These are phyloP conservation scores for Kryptopterus vitreolus DNA, from an alignment of 2,797 vertebrate species.

Conservation along the genomic window DNA sequence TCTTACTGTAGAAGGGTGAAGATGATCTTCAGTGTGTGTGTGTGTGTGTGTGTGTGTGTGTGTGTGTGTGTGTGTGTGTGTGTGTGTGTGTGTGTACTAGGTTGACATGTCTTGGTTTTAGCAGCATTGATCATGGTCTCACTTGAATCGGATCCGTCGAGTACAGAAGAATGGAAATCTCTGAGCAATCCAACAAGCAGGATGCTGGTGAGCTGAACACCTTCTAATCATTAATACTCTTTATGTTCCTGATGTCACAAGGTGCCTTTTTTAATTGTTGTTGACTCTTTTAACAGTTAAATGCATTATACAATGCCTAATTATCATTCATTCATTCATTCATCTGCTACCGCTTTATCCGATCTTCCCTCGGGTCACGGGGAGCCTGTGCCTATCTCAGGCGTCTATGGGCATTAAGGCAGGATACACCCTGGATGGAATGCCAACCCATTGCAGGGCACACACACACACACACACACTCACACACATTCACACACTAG, in stretches of 20 bases:
- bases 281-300: neutral
- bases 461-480: too few species aligned
- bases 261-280: neutral
- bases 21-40: conserved; percentile 15
- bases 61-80: neutral
- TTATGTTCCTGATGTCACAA: neutral
- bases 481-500: too few species aligned
- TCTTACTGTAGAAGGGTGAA: neutral
- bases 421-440: too few species aligned
- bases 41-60: conserved; percentile 5
- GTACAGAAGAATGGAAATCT: conserved; percentile 61
- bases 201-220: conserved; percentile 52
- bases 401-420: too few species aligned
- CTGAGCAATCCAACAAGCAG: conserved; percentile 63
- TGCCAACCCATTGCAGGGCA: too few species aligned
- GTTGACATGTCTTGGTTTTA: conserved; percentile 51
- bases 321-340: too few species aligned
- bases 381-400: too few species aligned
- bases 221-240: neutral
- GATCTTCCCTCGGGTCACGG: too few species aligned
- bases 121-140: conserved; percentile 44
- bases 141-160: conserved; percentile 46
- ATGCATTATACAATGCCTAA: neutral
- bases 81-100: neutral
- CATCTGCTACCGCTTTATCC: too few species aligned